Base-by-base conservation (phyloP, 2,797 vertebrate genomes). In the Hemibagrus guttatus region DNA sequence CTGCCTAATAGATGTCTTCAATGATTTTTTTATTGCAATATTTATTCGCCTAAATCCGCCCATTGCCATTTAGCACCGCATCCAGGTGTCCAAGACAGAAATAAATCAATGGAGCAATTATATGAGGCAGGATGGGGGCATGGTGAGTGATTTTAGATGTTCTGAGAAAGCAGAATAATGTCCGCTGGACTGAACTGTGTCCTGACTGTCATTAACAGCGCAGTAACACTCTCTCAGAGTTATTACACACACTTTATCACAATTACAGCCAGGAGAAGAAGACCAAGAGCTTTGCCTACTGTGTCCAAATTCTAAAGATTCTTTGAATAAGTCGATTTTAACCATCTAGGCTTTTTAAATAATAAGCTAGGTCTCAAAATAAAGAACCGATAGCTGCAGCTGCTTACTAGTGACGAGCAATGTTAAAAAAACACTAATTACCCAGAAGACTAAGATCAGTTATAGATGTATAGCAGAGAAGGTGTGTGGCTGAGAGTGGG, bases 81-180 rank as follows among this genome's bases (percentile, higher is more conserved):
- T 92, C 91, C 74, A 64, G 87, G 91, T 89, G 89, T 94, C 92
- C 91, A 78, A 91, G 59, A 39, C 76, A 76, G 89, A 93, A 91
- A 88, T 7, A 83, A 92, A 95, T 95, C 94, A 42, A 95, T 95
- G 92, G 93, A 94, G 93, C 88, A 92, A 95, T 95, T 94, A 93
- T 88, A 91, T 90, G 89, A 80, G 89, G 90, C 93, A 91, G 91
- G 79, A 92, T 80, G 87, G 90, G 85, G 89, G 23, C 88, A 89
- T 91, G 63, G 39, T 88, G 90, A 86, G 69, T 74, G 89, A 93
- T 86, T 87, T 92, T 90, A 91, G 87, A 42, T 6, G 46, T 68
- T 71, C 8, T 42, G 72, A 46, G 49, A 61, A 74, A 78, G n/a
- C 71, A 84, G 84, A 90, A 68, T 71, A 74, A 88, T 74, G 69